Evolutionary conservation across 92 coral and sea anemone genomes (phyloP).

Genomic region (Palythoa caribaeorum): DNA sequence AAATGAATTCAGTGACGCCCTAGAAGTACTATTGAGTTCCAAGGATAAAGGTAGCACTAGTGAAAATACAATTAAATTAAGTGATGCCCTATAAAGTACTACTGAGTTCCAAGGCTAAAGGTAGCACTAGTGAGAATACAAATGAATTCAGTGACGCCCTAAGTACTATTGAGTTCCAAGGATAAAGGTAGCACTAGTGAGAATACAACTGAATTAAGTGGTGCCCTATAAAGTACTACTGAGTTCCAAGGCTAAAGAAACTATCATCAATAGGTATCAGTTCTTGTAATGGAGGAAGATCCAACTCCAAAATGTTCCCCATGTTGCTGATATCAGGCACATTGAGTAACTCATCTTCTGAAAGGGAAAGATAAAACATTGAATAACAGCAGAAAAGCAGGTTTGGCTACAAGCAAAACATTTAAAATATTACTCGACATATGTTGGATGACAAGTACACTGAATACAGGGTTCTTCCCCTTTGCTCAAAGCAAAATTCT

Average conservation of each 20-base stretch:
- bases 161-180: too few species aligned
- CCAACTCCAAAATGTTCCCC: conserved; percentile 14
- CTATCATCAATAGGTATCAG: conserved; percentile 30
- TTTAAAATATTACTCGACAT: background rate
- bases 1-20: background rate
- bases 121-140: too few species aligned
- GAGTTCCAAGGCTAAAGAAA: conserved; percentile 28
- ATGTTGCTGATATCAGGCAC: conserved; percentile 39
- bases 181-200: background rate
- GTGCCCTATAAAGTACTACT: background rate
- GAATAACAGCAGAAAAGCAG: background rate
- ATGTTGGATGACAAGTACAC: too few species aligned
- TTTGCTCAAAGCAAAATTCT: too few species aligned
- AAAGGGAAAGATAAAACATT: background rate
- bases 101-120: too few species aligned
- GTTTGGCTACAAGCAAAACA: too few species aligned
- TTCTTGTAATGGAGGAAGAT: conserved; percentile 38
- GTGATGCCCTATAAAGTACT: too few species aligned
- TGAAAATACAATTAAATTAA: too few species aligned
- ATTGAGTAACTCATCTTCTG: conserved; percentile 21
- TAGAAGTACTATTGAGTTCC: background rate
- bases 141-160: too few species aligned
- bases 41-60: too few species aligned
- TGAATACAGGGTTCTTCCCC: too few species aligned
- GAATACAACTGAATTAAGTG: background rate